Evolutionary conservation across 2,113 vertebrate genomes (phyloP).

Genomic region (Penelope pileata): DNA sequence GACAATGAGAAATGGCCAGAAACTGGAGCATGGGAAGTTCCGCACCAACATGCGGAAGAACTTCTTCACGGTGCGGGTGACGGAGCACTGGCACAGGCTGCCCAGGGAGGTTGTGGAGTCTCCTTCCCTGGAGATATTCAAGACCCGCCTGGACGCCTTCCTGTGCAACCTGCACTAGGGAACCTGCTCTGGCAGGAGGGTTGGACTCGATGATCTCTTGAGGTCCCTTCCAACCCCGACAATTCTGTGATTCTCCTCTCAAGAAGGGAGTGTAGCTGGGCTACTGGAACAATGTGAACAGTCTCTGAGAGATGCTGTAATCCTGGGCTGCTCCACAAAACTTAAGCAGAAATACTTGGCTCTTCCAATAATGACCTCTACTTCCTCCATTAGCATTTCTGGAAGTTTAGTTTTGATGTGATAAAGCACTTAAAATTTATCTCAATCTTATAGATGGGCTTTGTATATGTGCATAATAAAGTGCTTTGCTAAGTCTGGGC

Average conservation of each 20-base stretch:
- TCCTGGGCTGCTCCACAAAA: not conserved
- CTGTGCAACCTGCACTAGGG: too few species aligned
- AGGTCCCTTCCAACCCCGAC: too few species aligned
- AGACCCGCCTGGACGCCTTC: too few species aligned
- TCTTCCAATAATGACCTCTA: not conserved
- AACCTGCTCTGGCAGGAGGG: too few species aligned
- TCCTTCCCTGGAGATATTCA: too few species aligned
- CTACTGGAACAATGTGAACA: not conserved
- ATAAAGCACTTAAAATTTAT: fast-evolving
- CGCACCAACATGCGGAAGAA: too few species aligned
- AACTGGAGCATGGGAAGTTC: too few species aligned
- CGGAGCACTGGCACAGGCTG: too few species aligned
- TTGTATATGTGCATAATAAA: not conserved
- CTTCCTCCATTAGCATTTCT: not conserved
- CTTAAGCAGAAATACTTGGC: not conserved
- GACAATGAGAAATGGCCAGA: too few species aligned
- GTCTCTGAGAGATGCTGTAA: not conserved
- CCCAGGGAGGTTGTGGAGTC: too few species aligned
- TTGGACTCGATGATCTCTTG: too few species aligned
- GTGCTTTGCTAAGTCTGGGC: not conserved
- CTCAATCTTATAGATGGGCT: fast-evolving
- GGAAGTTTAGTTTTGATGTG: not conserved
- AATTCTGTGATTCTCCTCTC: not conserved
- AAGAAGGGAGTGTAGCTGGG: not conserved
- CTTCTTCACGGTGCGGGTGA: too few species aligned